Base-by-base conservation (phyloP, 2,888 invertebrate genomes). In the Tenthredo mesomela region DNA sequence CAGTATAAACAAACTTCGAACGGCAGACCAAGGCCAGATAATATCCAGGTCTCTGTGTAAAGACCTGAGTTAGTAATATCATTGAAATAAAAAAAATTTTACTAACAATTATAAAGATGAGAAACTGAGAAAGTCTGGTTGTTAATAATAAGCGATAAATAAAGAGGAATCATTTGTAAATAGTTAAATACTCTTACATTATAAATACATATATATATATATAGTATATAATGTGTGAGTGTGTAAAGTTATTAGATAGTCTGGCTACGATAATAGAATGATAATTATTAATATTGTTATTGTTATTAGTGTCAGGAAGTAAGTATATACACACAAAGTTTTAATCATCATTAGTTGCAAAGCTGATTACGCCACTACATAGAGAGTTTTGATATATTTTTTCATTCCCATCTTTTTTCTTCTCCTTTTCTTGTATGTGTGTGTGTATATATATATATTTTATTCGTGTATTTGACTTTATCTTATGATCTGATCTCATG, bases 401-500 rank as follows among this genome's bases (percentile, higher is more conserved):
- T 9, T 7, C 37, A 61, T 25, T 25, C 25, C 25, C 21, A 7
- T n/a, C 9, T 25, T 25, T 10, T 12, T 61, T 61, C 12, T 61
- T 12, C 25, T 4, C 4, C 3, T 33, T 3, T 33, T 25, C 12
- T 0, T 54, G 18, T 37, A 25, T 61, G 1, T 54, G 4, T 33
- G 33, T 33, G 4, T 33, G 61, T 29, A 1, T 54, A n/a, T 37
- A 25, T 61, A 0, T n/a, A 54, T n/a, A n/a, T 54, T 7, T 54
- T 54, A 54, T 7, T n/a, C n/a, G 1, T 54, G 15, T 29, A 61
- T 61, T 29, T 67, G 6, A 67, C 33, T 33, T 33, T 1, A 67
- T 67, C 33, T 67, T 33, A 61, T 43, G 15, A 67, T 73, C 25
- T 43, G 40, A 70, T 75, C 77, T n/a, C 77, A 77, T 77, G 54